phyloP scores from a whole-genome alignment of 2,113 vertebrate genomes.

The Actenoides hombroni region DNA sequence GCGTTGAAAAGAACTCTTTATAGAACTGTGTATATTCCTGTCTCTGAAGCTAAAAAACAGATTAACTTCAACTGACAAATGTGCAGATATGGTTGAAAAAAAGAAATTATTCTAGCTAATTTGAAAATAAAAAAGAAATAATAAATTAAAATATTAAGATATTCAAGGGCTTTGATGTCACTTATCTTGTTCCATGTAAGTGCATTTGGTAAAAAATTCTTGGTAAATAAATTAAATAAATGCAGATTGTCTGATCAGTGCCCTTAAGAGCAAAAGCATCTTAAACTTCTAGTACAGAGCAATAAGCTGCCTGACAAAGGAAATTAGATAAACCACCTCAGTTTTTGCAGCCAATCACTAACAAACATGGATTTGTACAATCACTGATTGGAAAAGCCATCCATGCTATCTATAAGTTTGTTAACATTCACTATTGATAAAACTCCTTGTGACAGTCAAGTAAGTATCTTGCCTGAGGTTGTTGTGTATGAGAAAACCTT shows the following conservation, averaged over 20 bases:
- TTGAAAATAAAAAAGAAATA: not conserved
- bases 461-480: not conserved
- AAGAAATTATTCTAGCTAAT: not conserved
- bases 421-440: not conserved
- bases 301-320: not conserved
- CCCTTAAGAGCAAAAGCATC: not conserved
- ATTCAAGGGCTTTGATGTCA: not conserved
- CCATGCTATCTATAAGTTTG: not conserved
- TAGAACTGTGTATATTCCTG: not conserved
- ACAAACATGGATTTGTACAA: not conserved
- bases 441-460: not conserved
- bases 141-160: not conserved
- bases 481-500: not conserved
- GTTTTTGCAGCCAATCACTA: not conserved
- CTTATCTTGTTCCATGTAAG: not conserved
- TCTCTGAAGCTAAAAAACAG: not conserved
- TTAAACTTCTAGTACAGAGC: not conserved
- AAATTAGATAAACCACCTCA: not conserved
- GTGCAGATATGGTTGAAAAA: not conserved
- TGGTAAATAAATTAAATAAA: not conserved
- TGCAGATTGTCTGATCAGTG: too few relatives aligned
- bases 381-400: not conserved
- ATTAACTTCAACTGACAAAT: not conserved
- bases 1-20: not conserved
- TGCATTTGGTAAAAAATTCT: not conserved